A percentile compares a stretch with the other conserved stretches of the same genome.
phyloP scores from a whole-genome alignment of 2,797 vertebrate species.

The Melopsittacus undulatus region DNA sequence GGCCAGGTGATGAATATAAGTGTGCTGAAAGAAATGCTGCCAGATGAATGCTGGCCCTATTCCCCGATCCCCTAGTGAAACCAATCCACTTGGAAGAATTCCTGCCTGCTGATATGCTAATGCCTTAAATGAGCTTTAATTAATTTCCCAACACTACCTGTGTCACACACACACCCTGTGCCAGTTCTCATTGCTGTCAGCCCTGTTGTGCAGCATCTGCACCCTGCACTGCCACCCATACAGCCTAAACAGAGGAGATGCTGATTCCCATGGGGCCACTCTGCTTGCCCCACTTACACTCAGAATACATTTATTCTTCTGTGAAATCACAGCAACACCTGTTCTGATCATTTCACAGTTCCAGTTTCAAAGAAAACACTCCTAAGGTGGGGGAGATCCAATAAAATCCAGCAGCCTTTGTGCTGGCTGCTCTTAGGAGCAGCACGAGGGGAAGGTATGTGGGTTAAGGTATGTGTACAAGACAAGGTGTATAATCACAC shows the following conservation, averaged over 20 bases:
- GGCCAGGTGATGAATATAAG: not conserved
- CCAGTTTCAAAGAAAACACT: not conserved
- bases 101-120: not conserved
- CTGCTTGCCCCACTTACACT: not conserved
- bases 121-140: constrained; percentile 18
- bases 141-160: not conserved
- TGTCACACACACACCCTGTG: not conserved
- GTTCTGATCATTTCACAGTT: not conserved
- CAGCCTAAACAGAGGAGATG: not conserved
- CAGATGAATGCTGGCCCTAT: not conserved
- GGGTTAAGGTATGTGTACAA: not conserved
- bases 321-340: not conserved
- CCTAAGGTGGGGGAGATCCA: not conserved
- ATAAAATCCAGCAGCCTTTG: not conserved
- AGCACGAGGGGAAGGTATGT: not conserved
- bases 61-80: not conserved
- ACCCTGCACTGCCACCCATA: not conserved
- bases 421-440: not conserved
- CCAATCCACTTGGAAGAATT: not conserved
- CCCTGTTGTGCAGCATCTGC: not conserved
- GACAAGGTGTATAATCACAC: not conserved
- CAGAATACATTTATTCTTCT: not conserved
- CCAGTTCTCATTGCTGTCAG: not conserved
- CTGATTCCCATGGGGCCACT: not conserved
- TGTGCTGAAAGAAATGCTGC: not conserved